These are phyloP conservation scores for Volucella inflata DNA, from an alignment of 2,888 invertebrate species.

Conservation along the genomic window DNA sequence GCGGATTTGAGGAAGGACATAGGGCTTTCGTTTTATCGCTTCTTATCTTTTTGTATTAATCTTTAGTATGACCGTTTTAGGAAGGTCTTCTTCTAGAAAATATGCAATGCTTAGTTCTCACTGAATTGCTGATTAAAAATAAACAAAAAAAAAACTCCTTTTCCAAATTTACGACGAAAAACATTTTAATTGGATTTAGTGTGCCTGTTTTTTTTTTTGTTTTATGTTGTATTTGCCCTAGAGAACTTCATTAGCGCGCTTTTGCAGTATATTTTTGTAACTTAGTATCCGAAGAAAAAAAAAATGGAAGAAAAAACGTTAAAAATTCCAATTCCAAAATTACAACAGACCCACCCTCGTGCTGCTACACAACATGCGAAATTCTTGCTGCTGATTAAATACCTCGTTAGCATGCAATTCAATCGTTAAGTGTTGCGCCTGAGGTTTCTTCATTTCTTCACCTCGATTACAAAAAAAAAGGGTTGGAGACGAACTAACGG, in stretches of 20 bases:
- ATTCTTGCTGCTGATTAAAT: conserved; percentile 72
- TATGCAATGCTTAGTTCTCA: not conserved
- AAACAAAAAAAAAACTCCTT: conserved; percentile 22
- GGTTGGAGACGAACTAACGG: conserved; percentile 9
- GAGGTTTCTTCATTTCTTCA: conserved; percentile 59
- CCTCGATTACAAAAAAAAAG: conserved; percentile 46
- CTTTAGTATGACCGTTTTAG: not conserved
- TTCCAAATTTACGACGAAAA: not conserved
- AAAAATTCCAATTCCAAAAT: conserved; percentile 63
- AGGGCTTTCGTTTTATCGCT: no score
- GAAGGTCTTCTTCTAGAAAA: not conserved
- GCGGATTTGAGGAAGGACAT: no score
- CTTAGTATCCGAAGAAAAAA: conserved; percentile 1
- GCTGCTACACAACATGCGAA: conserved; percentile 37
- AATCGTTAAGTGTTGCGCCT: conserved; percentile 75
- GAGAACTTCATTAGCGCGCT: conserved; percentile 62
- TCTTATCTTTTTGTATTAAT: not conserved
- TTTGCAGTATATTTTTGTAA: conserved; percentile 62
- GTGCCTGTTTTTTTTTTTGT: not conserved
- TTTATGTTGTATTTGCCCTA: conserved; percentile 6
- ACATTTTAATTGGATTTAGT: conserved; percentile 62
- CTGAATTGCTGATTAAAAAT: conserved; percentile 40
- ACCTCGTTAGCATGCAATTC: conserved; percentile 75
- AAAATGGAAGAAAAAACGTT: conserved; percentile 11
- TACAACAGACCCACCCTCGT: conserved; percentile 60